Evolutionary conservation across 1,140 invertebrate species (phyloP).

Genomic region (Oreohelix idahoensis): DNA sequence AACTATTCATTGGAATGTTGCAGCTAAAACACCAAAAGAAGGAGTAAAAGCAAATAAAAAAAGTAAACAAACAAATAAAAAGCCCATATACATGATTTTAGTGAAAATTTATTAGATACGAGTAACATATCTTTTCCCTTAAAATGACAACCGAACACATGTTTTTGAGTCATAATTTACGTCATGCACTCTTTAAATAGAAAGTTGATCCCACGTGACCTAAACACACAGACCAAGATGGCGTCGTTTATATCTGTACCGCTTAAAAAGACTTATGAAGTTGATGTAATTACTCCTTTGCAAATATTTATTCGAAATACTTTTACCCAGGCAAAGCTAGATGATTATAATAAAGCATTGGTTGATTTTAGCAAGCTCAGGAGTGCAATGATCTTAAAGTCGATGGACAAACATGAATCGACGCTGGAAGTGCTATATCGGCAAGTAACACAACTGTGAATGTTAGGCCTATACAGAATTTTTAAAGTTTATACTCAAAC

Average conservation of each 20-base stretch:
- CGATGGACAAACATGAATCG: conserved; percentile 93
- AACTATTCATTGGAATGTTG: too few relatives aligned
- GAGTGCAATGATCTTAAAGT: conserved; percentile 91
- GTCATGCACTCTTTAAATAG: conserved; percentile 50
- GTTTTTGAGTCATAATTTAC: conserved; percentile 24
- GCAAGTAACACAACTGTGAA: conserved; percentile 80
- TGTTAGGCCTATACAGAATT: too few relatives aligned
- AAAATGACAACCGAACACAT: too few relatives aligned
- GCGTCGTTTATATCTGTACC: conserved; percentile 85
- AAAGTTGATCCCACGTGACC: conserved; percentile 55
- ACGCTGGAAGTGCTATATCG: conserved; percentile 93
- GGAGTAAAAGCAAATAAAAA: too few relatives aligned
- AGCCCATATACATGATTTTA: too few relatives aligned
- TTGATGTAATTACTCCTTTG: conserved; percentile 94
- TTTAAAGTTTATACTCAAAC: too few relatives aligned
- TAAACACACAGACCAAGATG: conserved; percentile 64
- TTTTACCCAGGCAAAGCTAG: conserved; percentile 83
- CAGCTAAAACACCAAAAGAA: too few relatives aligned
- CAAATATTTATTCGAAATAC: conserved; percentile 92
- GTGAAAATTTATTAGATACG: too few relatives aligned
- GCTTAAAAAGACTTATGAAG: conserved; percentile 94
- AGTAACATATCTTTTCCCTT: too few relatives aligned
- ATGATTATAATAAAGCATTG: conserved; percentile 81
- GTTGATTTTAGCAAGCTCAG: conserved; percentile 91
- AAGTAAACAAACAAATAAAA: too few relatives aligned